Conservation (phyloP, 37 sponge, comb jelly and placozoan genomes). For the Chondrilla cf. caribensis region DNA sequence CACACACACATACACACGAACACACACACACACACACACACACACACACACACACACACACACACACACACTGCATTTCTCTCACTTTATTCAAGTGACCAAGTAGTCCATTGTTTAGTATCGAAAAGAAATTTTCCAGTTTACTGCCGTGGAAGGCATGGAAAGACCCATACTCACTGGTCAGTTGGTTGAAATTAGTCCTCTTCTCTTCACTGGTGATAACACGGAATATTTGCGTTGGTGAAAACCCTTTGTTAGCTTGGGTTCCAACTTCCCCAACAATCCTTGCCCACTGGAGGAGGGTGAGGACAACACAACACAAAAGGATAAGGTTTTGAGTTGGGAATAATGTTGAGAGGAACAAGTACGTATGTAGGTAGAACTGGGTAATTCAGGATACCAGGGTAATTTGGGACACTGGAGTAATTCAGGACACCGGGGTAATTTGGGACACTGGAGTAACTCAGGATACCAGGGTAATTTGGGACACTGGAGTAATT, state of each 20-base stretch:
- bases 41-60: background rate
- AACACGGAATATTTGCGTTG: constrained; percentile 53
- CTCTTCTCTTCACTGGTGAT: constrained; percentile 31
- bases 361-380: no score
- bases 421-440: no score
- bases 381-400: no score
- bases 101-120: constrained; percentile 80
- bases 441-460: no score
- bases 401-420: no score
- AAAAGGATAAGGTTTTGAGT: no score
- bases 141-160: constrained; percentile 79
- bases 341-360: no score
- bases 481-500: no score
- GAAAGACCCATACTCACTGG: constrained; percentile 43
- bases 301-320: no score
- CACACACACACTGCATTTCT: background rate
- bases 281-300: background rate
- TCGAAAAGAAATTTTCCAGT: constrained; percentile 86
- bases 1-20: background rate
- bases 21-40: no score
- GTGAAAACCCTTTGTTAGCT: background rate
- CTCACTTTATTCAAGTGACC: constrained; percentile 73
- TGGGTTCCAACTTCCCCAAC: background rate
- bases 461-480: no score
- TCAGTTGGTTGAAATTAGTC: constrained; percentile 30